phyloP scores from a whole-genome alignment of 2,113 vertebrate species.

The Saccopteryx bilineata region DNA sequence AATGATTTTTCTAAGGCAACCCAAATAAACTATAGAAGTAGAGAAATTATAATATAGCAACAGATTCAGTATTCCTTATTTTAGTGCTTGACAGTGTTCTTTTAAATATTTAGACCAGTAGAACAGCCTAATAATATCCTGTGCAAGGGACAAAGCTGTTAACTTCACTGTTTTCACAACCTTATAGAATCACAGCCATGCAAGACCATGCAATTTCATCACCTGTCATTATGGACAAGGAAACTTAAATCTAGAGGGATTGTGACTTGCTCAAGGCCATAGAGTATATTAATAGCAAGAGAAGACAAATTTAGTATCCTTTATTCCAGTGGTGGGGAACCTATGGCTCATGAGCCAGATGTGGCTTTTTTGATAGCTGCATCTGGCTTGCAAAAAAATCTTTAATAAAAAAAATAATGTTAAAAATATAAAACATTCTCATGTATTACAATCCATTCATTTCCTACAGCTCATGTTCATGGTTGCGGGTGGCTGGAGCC shows the following conservation, averaged over 20 bases:
- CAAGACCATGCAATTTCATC: conserved; percentile 15
- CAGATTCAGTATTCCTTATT: conserved; percentile 47
- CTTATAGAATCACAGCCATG: neutral
- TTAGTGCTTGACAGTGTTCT: conserved; percentile 57
- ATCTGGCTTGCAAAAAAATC: too few species aligned
- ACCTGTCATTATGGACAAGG: neutral
- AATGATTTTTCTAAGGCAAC: conserved; percentile 74
- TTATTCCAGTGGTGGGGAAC: neutral
- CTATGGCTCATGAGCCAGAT: too few species aligned
- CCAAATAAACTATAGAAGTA: conserved; percentile 64
- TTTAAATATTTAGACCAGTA: conserved; percentile 60
- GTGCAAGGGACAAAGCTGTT: neutral
- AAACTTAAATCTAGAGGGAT: neutral
- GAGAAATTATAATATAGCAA: conserved; percentile 46
- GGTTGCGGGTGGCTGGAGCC: too few species aligned
- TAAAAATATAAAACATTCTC: too few species aligned
- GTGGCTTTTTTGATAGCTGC: too few species aligned
- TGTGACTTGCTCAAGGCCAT: neutral
- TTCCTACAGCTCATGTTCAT: too few species aligned
- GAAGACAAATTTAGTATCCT: neutral
- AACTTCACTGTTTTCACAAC: neutral
- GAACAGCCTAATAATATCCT: neutral
- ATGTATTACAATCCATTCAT: too few species aligned
- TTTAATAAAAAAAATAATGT: too few species aligned
- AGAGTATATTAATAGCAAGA: neutral